Evolutionary conservation across 2,113 vertebrate genomes (phyloP), one percentile per base, ranked within the genome.

Genomic region (Mastomys natalensis): DNA sequence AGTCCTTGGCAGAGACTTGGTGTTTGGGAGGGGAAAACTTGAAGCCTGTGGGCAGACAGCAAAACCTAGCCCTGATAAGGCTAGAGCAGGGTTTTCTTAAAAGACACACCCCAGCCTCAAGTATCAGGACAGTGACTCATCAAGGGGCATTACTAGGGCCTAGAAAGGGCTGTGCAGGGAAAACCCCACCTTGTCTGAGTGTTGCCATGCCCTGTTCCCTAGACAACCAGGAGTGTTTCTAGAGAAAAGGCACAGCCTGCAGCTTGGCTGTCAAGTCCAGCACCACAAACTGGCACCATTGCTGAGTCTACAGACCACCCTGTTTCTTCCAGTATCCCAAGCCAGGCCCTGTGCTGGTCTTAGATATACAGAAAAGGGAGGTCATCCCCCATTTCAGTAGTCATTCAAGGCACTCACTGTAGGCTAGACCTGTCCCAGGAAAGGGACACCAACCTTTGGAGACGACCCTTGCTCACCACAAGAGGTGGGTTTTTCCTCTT

Each of bases 111-210:
- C 90, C 29, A 37, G 53, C 29, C 74, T 85, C 91, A 58, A 72
- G 94, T 70, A 55, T 37, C 40, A 11, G 77, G 34, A 13, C 8
- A 5, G 91, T 60, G 91, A 93, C 89, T 93, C 96, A 95, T 78
- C 51, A 43, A 31, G 58, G 66, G 60, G 45, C 62, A 70, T 51
- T 89, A 51, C 58, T 86, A 40, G 17, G 58, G 31, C 43, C 88
- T 51, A 53, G 45, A 51, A 17, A 82, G 81, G 87, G 51, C 15
- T 43, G 22, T 74, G 12, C 45, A 70, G 12, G n/a, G 91, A 95
- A 96, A 96, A 19, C 74, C 64, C 82, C 48, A 43, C 9, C 21
- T 64, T 48, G 21, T 45, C 40, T 64, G n/a, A 24, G 64, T 68
- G 8, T 68, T 4, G 5, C 48, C 55, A 90, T 12, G 43, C 37